Percentiles rank a stretch among this genome's conserved stretches.
phyloP scores from a whole-genome alignment of 1,140 invertebrate species.

The Tenebrio molitor region DNA sequence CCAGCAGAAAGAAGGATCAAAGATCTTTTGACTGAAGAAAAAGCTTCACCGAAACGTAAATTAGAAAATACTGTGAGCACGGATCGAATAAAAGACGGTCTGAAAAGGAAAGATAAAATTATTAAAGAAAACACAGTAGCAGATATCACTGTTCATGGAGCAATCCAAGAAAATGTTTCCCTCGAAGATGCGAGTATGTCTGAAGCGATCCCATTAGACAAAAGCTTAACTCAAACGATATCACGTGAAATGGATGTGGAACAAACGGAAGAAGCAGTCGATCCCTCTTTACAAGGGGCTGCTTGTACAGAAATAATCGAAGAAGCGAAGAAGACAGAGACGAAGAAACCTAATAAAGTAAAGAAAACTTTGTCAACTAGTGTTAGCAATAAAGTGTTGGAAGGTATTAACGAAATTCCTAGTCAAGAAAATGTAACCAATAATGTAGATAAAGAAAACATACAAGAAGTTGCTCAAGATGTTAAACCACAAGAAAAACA shows the following conservation, averaged over 20 bases:
- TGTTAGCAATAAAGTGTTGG: conserved; percentile 59
- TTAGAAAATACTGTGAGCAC: conserved; percentile 78
- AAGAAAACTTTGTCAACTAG: conserved; percentile 61
- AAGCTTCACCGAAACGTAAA: conserved; percentile 73
- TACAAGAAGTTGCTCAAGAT: conserved; percentile 57
- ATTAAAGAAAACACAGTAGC: conserved; percentile 64
- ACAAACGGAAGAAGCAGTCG: conserved; percentile 50
- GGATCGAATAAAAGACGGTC: conserved; percentile 70
- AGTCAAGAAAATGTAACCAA: conserved; percentile 62
- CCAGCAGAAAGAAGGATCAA: conserved; percentile 73
- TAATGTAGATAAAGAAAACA: conserved; percentile 65
- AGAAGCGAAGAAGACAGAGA: conserved; percentile 63
- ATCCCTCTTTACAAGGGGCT: conserved; percentile 61
- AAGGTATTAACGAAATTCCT: conserved; percentile 62
- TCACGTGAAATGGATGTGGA: conserved; percentile 62
- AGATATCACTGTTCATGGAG: conserved; percentile 62
- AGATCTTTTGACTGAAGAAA: conserved; percentile 75
- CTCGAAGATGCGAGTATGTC: conserved; percentile 58
- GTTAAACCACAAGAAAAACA: conserved; percentile 52
- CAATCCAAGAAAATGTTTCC: conserved; percentile 53
- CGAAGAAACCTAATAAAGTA: conserved; percentile 61
- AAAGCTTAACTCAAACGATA: conserved; percentile 64
- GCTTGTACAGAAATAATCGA: conserved; percentile 64
- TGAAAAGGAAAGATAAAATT: conserved; percentile 73
- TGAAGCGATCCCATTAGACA: conserved; percentile 58